These are phyloP conservation scores for Gyrodactylus salaris DNA, from an alignment of 1,140 invertebrate species.

Conservation along the genomic window DNA sequence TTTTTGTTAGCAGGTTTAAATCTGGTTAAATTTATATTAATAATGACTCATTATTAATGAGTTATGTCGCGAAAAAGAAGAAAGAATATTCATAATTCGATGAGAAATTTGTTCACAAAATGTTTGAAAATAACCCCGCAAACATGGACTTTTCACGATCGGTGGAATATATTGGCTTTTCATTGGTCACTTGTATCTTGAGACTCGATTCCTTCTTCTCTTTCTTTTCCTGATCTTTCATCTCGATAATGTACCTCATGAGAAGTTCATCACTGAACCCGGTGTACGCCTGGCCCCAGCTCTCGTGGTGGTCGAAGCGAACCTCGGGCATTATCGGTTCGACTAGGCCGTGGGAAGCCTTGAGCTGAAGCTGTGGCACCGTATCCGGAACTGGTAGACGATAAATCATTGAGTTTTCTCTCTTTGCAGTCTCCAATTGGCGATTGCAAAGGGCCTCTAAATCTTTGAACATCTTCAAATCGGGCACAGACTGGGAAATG, in stretches of 20 bases:
- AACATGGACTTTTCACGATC: no score
- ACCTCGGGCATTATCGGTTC: conserved; percentile 18
- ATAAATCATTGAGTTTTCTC: conserved; percentile 22
- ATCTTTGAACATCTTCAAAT: background rate
- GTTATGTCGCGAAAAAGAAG: no score
- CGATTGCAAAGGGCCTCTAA: background rate
- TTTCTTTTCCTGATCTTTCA: background rate
- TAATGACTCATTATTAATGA: no score
- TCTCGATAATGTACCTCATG: background rate
- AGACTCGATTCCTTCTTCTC: background rate
- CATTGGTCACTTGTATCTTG: background rate
- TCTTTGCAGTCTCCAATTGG: background rate
- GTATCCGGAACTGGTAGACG: conserved; percentile 32
- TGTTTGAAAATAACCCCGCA: no score
- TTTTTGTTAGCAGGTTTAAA: no score
- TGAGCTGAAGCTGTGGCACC: conserved; percentile 27
- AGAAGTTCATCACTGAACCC: background rate
- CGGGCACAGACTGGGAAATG: background rate
- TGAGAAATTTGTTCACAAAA: no score
- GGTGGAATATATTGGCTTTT: background rate
- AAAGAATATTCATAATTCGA: no score
- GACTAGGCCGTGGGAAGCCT: conserved; percentile 33
- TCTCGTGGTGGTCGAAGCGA: background rate
- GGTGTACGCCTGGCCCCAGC: background rate
- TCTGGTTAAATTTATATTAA: no score